Percentiles rank a stretch among this genome's conserved stretches.
Conservation (phyloP, 2,797 vertebrate genomes). For the Pangasius djambal region DNA sequence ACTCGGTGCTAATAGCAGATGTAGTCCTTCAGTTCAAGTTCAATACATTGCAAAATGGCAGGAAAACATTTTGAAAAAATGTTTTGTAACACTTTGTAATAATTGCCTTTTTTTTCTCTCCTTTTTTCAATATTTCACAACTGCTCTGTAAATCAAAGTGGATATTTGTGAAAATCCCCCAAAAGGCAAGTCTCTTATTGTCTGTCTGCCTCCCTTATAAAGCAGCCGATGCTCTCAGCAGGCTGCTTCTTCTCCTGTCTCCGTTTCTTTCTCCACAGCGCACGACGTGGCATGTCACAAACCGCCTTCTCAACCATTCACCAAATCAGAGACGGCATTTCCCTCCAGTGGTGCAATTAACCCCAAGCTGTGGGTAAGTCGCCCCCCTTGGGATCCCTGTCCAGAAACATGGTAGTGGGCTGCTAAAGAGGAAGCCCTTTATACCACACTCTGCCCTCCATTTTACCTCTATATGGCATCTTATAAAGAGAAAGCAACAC, state of each 20-base stretch:
- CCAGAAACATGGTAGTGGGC: constrained; percentile 51
- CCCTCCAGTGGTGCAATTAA: constrained; percentile 57
- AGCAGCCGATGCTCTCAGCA: constrained; percentile 49
- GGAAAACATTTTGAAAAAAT: neutral
- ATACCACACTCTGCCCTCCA: constrained; percentile 38
- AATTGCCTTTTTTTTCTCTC: constrained; percentile 29
- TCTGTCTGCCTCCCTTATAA: constrained; percentile 50
- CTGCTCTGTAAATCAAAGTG: constrained; percentile 49
- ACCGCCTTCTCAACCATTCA: constrained; percentile 53
- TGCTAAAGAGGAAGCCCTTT: constrained; percentile 50
- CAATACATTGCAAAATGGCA: neutral
- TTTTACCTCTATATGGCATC: constrained; percentile 44
- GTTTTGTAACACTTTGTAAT: constrained; percentile 11
- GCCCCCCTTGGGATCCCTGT: constrained; percentile 39
- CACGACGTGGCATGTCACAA: constrained; percentile 48
- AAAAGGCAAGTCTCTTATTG: constrained; percentile 39
- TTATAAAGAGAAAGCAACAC: constrained; percentile 31
- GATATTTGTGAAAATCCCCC: constrained; percentile 48
- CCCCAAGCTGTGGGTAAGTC: constrained; percentile 52
- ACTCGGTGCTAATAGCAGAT: constrained; percentile 5
- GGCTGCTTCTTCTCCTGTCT: constrained; percentile 48
- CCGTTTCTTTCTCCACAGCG: constrained; percentile 28
- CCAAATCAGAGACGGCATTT: constrained; percentile 56
- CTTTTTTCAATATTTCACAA: constrained; percentile 42
- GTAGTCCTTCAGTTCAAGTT: constrained; percentile 4